phyloP scores from a whole-genome alignment of 2,113 vertebrate genomes.

The Neogobius melanostomus region DNA sequence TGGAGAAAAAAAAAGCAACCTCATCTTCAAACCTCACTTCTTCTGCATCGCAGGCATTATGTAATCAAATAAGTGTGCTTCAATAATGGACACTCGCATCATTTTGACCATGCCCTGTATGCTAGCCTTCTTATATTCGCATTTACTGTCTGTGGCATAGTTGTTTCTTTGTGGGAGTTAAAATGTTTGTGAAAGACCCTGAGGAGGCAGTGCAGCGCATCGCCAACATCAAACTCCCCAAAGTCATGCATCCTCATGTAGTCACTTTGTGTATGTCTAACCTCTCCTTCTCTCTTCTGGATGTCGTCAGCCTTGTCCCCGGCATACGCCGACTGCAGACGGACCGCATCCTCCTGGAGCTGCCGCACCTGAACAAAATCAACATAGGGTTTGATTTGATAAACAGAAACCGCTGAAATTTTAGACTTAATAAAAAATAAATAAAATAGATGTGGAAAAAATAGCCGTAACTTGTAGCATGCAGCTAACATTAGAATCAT shows the following conservation, averaged over 20 bases:
- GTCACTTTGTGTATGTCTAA: constrained; percentile 27
- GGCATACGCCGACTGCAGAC: constrained; percentile 94
- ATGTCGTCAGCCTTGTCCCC: constrained; percentile 98
- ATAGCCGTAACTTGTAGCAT: no score
- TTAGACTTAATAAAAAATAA: not conserved
- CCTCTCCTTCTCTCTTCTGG: constrained; percentile 93
- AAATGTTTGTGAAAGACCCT: no score
- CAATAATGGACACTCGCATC: not conserved
- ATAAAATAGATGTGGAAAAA: no score
- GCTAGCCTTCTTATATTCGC: not conserved
- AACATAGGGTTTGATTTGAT: not conserved
- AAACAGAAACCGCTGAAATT: not conserved
- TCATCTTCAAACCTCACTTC: not conserved
- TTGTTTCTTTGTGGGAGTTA: not conserved
- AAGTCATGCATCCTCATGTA: not conserved
- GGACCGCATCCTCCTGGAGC: constrained; percentile 93
- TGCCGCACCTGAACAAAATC: constrained; percentile 84
- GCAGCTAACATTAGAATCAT: no score
- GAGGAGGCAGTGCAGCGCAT: constrained; percentile 52
- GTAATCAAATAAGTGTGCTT: not conserved
- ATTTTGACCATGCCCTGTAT: constrained; percentile 61
- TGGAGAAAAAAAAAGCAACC: not conserved
- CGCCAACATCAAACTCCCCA: constrained; percentile 1
- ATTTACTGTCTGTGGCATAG: not conserved
- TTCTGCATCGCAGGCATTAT: not conserved